Evolutionary conservation across 2,888 invertebrate genomes (phyloP).

Genomic region (Linnaemya tessellans): DNA sequence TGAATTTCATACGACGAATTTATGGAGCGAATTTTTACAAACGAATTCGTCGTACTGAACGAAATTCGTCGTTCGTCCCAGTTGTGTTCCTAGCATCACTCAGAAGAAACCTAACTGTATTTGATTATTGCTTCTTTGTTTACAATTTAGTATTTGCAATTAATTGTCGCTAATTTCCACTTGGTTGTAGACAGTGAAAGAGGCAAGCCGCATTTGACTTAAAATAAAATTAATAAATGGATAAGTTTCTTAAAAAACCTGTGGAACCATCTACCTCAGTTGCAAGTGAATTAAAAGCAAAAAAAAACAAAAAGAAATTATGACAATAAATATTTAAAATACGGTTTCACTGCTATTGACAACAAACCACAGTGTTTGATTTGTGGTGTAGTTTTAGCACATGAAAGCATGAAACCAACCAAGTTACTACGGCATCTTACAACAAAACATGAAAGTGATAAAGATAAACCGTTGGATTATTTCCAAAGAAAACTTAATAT

Average conservation of each 20-base stretch:
- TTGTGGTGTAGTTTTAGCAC: slow-evolving; percentile 19
- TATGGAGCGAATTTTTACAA: too few relatives aligned
- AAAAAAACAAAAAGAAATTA: background rate
- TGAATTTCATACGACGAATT: too few relatives aligned
- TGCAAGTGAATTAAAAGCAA: background rate
- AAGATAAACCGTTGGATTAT: slow-evolving; percentile 1
- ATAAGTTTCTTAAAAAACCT: background rate
- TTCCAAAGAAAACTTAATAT: background rate
- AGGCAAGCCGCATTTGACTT: background rate
- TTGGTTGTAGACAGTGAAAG: background rate
- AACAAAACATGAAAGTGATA: background rate
- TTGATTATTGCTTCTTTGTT: too few relatives aligned
- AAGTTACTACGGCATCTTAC: slow-evolving; percentile 18
- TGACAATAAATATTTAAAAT: slow-evolving; percentile 20
- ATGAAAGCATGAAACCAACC: slow-evolving; percentile 21
- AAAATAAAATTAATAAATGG: background rate
- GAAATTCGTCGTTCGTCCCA: too few relatives aligned
- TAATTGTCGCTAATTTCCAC: background rate
- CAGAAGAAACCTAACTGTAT: too few relatives aligned
- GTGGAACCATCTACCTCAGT: background rate
- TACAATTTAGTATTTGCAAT: background rate
- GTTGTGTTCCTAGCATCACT: too few relatives aligned
- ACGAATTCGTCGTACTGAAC: too few relatives aligned
- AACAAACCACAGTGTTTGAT: slow-evolving; percentile 5
- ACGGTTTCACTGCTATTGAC: slow-evolving; percentile 15